Conservation (phyloP, 2,888 invertebrate species). For the Glaucopsyche alexis region DNA sequence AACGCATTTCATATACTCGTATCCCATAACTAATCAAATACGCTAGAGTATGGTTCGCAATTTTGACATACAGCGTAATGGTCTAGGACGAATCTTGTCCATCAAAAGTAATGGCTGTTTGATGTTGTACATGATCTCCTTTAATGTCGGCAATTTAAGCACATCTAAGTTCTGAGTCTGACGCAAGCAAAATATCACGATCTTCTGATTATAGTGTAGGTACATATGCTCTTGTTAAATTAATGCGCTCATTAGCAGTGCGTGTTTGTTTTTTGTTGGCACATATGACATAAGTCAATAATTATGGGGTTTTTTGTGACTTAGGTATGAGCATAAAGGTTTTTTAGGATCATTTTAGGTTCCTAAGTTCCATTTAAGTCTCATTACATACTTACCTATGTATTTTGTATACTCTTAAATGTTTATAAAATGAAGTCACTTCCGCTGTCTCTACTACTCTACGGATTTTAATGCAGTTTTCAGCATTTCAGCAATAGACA, state of each 20-base stretch:
- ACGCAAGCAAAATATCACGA: constrained; percentile 55
- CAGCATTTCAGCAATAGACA: too few relatives aligned
- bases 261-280: not conserved
- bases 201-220: constrained; percentile 49
- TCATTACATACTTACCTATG: too few relatives aligned
- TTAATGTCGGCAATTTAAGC: constrained; percentile 55
- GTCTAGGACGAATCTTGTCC: constrained; percentile 40
- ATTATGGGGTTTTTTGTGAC: not conserved
- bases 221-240: constrained; percentile 52
- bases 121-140: constrained; percentile 48
- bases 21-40: constrained; percentile 6
- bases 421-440: too few relatives aligned
- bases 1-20: not conserved
- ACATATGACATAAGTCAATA: too few relatives aligned
- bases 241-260: constrained; percentile 42
- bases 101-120: constrained; percentile 44
- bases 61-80: constrained; percentile 40
- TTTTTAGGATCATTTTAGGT: too few relatives aligned
- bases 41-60: constrained; percentile 35
- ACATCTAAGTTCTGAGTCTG: constrained; percentile 49
- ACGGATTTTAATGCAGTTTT: too few relatives aligned
- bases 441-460: too few relatives aligned
- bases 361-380: too few relatives aligned
- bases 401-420: too few relatives aligned
- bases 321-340: not conserved